These are phyloP conservation scores for Poecilus cupreus DNA, from an alignment of 2,888 invertebrate species.

Conservation along the genomic window DNA sequence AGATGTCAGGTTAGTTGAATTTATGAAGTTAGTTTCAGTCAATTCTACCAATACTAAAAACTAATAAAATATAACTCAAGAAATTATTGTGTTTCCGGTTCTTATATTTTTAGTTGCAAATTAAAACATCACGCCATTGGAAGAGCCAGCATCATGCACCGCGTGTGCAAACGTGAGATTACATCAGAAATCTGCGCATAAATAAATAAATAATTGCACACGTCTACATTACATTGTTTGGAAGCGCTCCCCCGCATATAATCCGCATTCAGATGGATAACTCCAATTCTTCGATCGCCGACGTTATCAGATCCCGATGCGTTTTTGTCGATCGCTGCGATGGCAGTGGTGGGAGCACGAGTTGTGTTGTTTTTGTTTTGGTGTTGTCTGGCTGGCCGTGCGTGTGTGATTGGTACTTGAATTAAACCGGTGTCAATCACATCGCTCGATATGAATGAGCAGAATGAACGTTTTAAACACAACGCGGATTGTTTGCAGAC, in stretches of 20 bases:
- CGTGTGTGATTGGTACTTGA: slow-evolving; percentile 58
- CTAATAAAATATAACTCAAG: no score
- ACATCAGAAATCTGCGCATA: slow-evolving; percentile 10
- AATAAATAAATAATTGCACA: slow-evolving; percentile 30
- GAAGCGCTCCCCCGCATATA: neutral
- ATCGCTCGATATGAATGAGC: slow-evolving; percentile 48
- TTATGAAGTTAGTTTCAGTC: no score
- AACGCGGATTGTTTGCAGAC: slow-evolving; percentile 44
- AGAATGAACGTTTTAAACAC: slow-evolving; percentile 45
- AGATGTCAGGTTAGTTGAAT: no score
- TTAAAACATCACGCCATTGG: no score
- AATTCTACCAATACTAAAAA: no score
- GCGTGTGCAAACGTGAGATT: slow-evolving; percentile 10
- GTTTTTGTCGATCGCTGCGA: slow-evolving; percentile 20
- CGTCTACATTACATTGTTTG: slow-evolving; percentile 9
- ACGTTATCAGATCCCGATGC: slow-evolving; percentile 31
- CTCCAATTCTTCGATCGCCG: no score
- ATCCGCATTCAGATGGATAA: slow-evolving; percentile 19
- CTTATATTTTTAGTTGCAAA: no score
- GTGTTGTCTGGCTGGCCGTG: slow-evolving; percentile 38
- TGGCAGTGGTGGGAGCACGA: neutral
- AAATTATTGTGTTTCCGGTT: no score
- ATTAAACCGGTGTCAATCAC: slow-evolving; percentile 59
- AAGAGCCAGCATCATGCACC: no score
- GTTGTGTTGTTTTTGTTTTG: slow-evolving; percentile 39